Percentiles rank a stretch among this genome's conserved stretches.
phyloP scores from a whole-genome alignment of 2,113 vertebrate genomes.

The Lasiurus cinereus region DNA sequence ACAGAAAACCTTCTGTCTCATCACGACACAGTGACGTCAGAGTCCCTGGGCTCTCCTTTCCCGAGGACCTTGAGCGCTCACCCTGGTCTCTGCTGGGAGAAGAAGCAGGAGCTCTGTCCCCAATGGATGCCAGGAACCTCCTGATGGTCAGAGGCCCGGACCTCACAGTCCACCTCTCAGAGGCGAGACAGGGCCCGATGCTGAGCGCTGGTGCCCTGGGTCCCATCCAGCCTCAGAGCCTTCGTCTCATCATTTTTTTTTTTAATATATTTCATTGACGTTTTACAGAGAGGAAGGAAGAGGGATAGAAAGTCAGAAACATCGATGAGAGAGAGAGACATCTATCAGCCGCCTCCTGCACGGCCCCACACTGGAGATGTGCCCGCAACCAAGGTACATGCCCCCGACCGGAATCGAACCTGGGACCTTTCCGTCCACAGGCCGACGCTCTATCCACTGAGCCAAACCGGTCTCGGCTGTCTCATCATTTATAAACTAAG shows the following conservation, averaged over 20 bases:
- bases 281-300: too few relatives aligned
- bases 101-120: not conserved
- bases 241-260: not conserved
- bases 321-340: too few relatives aligned
- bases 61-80: not conserved
- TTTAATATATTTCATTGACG: too few relatives aligned
- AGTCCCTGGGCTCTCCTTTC: not conserved
- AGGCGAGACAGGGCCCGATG: rapidly evolving
- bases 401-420: too few relatives aligned
- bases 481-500: not conserved
- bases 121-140: not conserved
- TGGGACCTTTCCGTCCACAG: too few relatives aligned
- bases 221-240: not conserved
- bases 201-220: too few relatives aligned
- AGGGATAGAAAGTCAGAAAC: too few relatives aligned
- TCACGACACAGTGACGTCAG: not conserved
- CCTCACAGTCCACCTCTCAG: rapidly evolving
- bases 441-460: too few relatives aligned
- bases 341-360: too few relatives aligned
- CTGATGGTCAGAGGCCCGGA: not conserved
- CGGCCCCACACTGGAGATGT: too few relatives aligned
- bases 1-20: not conserved
- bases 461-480: too few relatives aligned
- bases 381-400: too few relatives aligned
- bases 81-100: not conserved